Conservation (phyloP, 2,113 vertebrate genomes). For the Chaetodon auriga region DNA sequence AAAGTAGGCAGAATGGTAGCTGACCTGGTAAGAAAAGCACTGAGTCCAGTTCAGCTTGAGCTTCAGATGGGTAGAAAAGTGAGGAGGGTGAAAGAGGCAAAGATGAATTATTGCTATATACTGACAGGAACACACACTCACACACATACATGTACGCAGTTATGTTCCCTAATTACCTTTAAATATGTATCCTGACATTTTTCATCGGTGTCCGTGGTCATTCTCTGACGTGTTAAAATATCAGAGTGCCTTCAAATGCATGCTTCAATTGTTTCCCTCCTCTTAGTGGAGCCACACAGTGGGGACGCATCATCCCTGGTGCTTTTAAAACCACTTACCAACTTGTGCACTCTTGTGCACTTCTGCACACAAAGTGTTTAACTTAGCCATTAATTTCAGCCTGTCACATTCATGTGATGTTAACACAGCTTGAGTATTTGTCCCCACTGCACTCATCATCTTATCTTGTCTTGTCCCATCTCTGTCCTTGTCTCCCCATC, state of each 20-base stretch:
- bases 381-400: slow-evolving; percentile 49
- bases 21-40: background rate
- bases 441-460: slow-evolving; percentile 24
- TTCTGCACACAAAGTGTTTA: slow-evolving; percentile 7
- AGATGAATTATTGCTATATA: background rate
- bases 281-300: slow-evolving; percentile 42
- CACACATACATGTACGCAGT: background rate
- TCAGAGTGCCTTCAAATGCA: slow-evolving; percentile 47
- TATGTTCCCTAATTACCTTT: slow-evolving; percentile 29
- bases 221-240: slow-evolving; percentile 33
- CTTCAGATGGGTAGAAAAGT: background rate
- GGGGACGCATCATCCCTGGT: slow-evolving; percentile 35
- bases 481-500: background rate
- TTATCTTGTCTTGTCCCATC: slow-evolving; percentile 9
- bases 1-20: background rate
- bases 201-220: background rate
- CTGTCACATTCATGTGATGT: slow-evolving; percentile 24
- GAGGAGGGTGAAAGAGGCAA: background rate
- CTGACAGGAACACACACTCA: background rate
- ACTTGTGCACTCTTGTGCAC: slow-evolving; percentile 20
- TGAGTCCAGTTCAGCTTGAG: background rate
- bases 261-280: slow-evolving; percentile 46
- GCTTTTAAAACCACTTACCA: slow-evolving; percentile 64
- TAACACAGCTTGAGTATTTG: slow-evolving; percentile 18
- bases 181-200: slow-evolving; percentile 7